Percentiles rank a stretch among this genome's conserved stretches.
Conservation (phyloP, 2,888 invertebrate species). For the Drosophila nr. fundita region DNA sequence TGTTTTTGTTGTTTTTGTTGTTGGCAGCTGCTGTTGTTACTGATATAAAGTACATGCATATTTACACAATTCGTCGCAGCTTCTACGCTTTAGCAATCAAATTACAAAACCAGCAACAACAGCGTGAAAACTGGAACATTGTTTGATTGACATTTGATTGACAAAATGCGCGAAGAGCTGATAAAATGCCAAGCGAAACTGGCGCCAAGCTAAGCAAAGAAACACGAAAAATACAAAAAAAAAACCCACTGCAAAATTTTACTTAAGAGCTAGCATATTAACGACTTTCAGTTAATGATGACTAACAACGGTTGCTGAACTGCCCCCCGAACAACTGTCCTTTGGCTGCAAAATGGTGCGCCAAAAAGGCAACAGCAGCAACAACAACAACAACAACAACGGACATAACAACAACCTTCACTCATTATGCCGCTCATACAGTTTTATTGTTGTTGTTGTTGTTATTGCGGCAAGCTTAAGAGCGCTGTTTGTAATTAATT, state of each 20-base stretch:
- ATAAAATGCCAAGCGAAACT: slow-evolving; percentile 56
- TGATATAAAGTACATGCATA: slow-evolving; percentile 76
- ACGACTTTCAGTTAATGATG: slow-evolving; percentile 68
- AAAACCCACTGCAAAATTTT: slow-evolving; percentile 49
- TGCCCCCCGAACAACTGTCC: slow-evolving; percentile 26
- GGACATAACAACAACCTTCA: slow-evolving; percentile 54
- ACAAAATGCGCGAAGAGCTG: slow-evolving; percentile 58
- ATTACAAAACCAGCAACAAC: slow-evolving; percentile 66
- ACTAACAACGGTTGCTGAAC: slow-evolving; percentile 33
- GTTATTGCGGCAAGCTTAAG: slow-evolving; percentile 64
- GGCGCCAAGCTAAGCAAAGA: slow-evolving; percentile 42
- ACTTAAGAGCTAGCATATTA: slow-evolving; percentile 55
- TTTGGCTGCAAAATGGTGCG: slow-evolving; percentile 37
- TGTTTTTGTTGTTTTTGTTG: slow-evolving; percentile 18
- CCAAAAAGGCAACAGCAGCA: slow-evolving; percentile 11
- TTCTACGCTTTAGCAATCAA: slow-evolving; percentile 80
- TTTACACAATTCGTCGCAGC: slow-evolving; percentile 76
- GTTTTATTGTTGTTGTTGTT: slow-evolving; percentile 43
- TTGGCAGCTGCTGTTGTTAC: slow-evolving; percentile 35
- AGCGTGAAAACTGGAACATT: slow-evolving; percentile 59
- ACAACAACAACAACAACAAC: slow-evolving; percentile 17
- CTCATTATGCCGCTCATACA: slow-evolving; percentile 65
- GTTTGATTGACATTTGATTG: slow-evolving; percentile 78
- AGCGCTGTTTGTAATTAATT: slow-evolving; percentile 78
- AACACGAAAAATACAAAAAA: slow-evolving; percentile 32